Base-by-base conservation (phyloP, 2,888 invertebrate genomes). In the Euspilapteryx auroguttella region DNA sequence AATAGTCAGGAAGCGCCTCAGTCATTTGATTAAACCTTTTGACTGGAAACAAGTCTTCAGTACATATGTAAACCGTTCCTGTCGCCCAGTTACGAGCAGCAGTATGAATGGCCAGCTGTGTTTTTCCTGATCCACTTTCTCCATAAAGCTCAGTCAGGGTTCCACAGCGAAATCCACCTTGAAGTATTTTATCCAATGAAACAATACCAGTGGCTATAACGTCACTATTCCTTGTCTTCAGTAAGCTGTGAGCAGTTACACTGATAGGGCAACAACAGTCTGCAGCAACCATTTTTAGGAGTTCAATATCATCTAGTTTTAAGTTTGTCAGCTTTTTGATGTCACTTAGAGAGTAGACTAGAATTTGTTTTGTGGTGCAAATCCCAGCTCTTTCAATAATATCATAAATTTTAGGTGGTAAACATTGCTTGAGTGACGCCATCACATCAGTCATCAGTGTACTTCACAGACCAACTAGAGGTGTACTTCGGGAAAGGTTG, bases 101-200 rank as follows among this genome's bases (percentile, higher is more conserved):
- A 14, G 87, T 54, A 57, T 89, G 89, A 27, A 92, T 62, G 38
- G 83, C 86, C 24, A 91, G 48, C 53, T 92, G 92, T 1, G 90
- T 90, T 71, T 92, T 92, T 4, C 91, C 91, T 41, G 81, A 78
- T 10, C 87, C 87, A 64, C 88, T 87, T 55, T 85, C 83, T n/a
- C 91, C 92, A 50, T 80, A 83, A 40, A 93, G 68, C 75, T 92
- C 91, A 31, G 85, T 86, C 28, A 92, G 76, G 14, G 87, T 84
- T 36, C 80, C 79, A 38, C 63, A 62, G 25, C 82, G 63, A 32
- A 90, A 69, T 15, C 92, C 92, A 31, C 89, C 89, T 39, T 63
- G 56, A 12, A 87, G 52, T 34, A 82, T 50, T 15, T 44, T 44
- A 52, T 90, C 83, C 29, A 90, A 61, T 29, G 51, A 47, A 27